Conservation (phyloP, 2,888 invertebrate genomes). For the Nemoura dubitans region DNA sequence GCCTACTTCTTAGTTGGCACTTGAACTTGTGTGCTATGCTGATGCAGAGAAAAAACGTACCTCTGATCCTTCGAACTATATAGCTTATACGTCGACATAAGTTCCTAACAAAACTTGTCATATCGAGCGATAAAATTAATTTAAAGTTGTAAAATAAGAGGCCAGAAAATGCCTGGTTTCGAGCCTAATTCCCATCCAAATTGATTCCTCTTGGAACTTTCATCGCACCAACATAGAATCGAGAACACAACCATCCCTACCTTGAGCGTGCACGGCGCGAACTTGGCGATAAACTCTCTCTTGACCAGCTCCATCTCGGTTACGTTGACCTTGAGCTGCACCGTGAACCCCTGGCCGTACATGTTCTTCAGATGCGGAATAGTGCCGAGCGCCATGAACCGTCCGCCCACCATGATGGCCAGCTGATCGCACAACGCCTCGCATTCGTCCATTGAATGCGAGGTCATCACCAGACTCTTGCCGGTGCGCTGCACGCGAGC, state of each 20-base stretch:
- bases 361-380: constrained; percentile 76
- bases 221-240: too few species aligned
- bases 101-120: too few species aligned
- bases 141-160: too few species aligned
- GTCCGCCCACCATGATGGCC: constrained; percentile 79
- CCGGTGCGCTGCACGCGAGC: background rate
- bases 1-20: too few species aligned
- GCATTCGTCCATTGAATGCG: constrained; percentile 78
- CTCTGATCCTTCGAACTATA: too few species aligned
- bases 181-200: too few species aligned
- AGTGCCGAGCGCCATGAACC: constrained; percentile 76
- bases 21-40: too few species aligned
- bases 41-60: too few species aligned
- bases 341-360: constrained; percentile 74
- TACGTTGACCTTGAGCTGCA: constrained; percentile 54
- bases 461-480: background rate
- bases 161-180: too few species aligned
- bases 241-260: background rate
- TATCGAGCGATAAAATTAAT: too few species aligned
- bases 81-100: too few species aligned
- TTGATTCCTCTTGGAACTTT: too few species aligned
- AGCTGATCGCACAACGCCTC: constrained; percentile 80
- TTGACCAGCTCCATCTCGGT: background rate
- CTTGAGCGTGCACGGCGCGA: constrained; percentile 3
- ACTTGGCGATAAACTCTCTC: background rate